These are phyloP conservation scores for Acrobeloides nanus DNA, from an alignment of 2,888 invertebrate species.

Conservation along the genomic window DNA sequence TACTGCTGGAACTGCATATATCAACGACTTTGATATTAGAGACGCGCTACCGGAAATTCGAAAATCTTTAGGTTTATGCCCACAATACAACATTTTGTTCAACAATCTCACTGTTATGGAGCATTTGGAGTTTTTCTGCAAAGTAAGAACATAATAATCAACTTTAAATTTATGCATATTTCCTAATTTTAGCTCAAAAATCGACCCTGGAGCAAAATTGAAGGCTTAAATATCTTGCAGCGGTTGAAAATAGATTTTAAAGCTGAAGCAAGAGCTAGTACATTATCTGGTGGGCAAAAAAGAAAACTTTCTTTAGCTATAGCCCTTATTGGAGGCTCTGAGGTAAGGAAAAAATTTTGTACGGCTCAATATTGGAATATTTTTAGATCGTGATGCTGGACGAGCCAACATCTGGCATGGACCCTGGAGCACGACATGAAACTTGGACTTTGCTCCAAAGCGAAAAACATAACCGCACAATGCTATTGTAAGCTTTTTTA, in stretches of 20 bases:
- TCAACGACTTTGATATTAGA: constrained; percentile 61
- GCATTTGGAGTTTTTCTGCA: constrained; percentile 74
- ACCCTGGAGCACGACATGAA: constrained; percentile 60
- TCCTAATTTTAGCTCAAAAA: too few relatives aligned
- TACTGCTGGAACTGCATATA: constrained; percentile 36
- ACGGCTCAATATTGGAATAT: too few relatives aligned
- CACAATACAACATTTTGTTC: constrained; percentile 77
- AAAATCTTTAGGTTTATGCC: constrained; percentile 71
- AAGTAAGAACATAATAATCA: constrained; percentile 55
- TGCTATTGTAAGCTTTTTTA: constrained; percentile 75
- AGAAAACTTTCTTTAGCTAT: constrained; percentile 70
- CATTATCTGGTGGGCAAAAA: constrained; percentile 69
- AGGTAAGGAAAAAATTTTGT: constrained; percentile 53
- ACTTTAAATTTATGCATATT: too few relatives aligned
- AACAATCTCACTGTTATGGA: constrained; percentile 73
- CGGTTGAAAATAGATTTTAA: constrained; percentile 67
- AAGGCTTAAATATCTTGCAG: constrained; percentile 64
- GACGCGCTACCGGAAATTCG: constrained; percentile 54
- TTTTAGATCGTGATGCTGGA: constrained; percentile 42
- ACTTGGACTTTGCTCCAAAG: constrained; percentile 70
- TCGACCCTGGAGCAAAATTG: constrained; percentile 60
- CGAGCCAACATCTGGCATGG: constrained; percentile 58
- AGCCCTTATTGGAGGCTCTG: constrained; percentile 69
- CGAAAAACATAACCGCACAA: constrained; percentile 63
- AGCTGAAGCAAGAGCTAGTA: constrained; percentile 60